These are phyloP conservation scores for Drosophila elegans DNA, from an alignment of 1,140 invertebrate genomes.

Conservation along the genomic window DNA sequence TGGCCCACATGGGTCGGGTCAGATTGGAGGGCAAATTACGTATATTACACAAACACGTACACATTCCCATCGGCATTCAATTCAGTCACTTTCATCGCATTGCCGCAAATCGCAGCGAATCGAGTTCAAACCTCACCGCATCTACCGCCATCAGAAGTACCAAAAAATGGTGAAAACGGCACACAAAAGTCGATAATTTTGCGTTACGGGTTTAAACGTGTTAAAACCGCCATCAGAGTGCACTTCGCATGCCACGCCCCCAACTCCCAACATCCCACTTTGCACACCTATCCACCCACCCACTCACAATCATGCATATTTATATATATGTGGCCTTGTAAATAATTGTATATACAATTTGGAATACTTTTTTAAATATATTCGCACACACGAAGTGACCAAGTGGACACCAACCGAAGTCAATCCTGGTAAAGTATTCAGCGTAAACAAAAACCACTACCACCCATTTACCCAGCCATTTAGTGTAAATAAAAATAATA, in stretches of 20 bases:
- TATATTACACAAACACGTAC: constrained; percentile 2
- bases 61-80: constrained; percentile 25
- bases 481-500: constrained; percentile 51
- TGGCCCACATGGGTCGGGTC: constrained; percentile 10
- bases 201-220: constrained; percentile 70
- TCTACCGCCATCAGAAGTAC: constrained; percentile 48
- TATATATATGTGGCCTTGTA: constrained; percentile 35
- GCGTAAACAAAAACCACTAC: constrained; percentile 22
- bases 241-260: constrained; percentile 36
- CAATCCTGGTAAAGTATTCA: constrained; percentile 72
- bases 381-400: constrained; percentile 61
- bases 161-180: constrained; percentile 68
- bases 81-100: constrained; percentile 54
- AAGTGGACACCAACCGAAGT: constrained; percentile 51
- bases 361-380: constrained; percentile 40
- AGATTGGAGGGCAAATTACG: constrained; percentile 32
- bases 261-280: background rate
- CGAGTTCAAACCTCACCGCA: constrained; percentile 63
- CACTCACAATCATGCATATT: constrained; percentile 41
- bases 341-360: constrained; percentile 67
- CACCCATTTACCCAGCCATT: background rate
- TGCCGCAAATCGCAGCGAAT: constrained; percentile 55
- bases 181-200: constrained; percentile 80
- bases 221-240: constrained; percentile 71
- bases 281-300: constrained; percentile 2